Conservation (phyloP, 2,888 invertebrate genomes). For the Thecophora atra region DNA sequence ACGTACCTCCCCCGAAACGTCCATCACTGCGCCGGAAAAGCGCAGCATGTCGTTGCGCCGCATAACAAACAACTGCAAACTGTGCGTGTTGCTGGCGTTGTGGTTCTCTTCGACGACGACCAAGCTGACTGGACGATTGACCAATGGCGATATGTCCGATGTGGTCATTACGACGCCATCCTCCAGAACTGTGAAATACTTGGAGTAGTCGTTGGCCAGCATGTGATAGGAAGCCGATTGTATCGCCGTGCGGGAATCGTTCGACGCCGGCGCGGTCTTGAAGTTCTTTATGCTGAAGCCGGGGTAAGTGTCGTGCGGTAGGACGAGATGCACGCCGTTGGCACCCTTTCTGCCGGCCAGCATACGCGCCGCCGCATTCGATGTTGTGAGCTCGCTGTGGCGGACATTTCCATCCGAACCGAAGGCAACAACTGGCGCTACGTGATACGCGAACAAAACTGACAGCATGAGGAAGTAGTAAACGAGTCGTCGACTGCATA, state of each 20-base stretch:
- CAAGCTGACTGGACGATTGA: constrained; percentile 82
- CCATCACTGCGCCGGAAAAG: constrained; percentile 74
- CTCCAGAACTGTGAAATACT: constrained; percentile 86
- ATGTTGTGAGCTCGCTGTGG: constrained; percentile 47
- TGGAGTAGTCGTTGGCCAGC: constrained; percentile 81
- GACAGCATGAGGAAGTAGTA: constrained; percentile 11
- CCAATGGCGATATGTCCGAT: constrained; percentile 81
- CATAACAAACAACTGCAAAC: constrained; percentile 82
- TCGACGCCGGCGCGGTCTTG: constrained; percentile 63
- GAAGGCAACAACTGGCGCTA: constrained; percentile 18
- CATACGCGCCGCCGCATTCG: constrained; percentile 59
- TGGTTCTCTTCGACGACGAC: constrained; percentile 84
- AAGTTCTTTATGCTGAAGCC: constrained; percentile 88
- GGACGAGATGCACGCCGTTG: constrained; percentile 68
- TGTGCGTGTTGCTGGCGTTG: constrained; percentile 81
- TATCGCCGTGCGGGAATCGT: constrained; percentile 38
- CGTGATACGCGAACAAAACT: constrained; percentile 18
- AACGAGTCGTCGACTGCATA: not conserved
- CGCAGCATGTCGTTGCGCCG: constrained; percentile 84
- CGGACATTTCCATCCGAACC: constrained; percentile 16
- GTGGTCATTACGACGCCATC: constrained; percentile 93
- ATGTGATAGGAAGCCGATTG: constrained; percentile 69
- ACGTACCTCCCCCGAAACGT: constrained; percentile 74
- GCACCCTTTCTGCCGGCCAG: constrained; percentile 51
- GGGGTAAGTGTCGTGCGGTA: constrained; percentile 90